Evolutionary conservation across 2,113 vertebrate species (phyloP).

Genomic region (Galeopterus variegatus): DNA sequence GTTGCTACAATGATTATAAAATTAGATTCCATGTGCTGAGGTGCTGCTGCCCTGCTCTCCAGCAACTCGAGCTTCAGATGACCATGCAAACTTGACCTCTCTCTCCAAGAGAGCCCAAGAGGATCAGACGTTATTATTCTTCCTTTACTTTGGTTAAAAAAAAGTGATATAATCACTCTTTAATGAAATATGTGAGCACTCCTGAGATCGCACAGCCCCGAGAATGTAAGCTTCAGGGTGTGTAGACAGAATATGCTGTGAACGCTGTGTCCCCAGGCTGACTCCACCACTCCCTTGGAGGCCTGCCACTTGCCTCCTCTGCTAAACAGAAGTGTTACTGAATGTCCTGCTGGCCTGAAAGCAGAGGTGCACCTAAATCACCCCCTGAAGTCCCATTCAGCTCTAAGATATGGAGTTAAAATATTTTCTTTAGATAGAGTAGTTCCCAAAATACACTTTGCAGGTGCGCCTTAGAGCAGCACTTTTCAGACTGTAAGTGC

Average conservation of each 20-base stretch:
- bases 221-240: not conserved
- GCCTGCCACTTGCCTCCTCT: rapidly evolving
- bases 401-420: not conserved
- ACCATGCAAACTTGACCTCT: rapidly evolving
- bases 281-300: not conserved
- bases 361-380: not conserved
- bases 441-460: not conserved
- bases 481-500: not conserved
- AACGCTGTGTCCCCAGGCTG: not conserved
- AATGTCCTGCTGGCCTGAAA: rapidly evolving
- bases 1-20: rapidly evolving
- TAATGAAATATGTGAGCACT: not conserved
- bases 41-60: no score
- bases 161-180: not conserved
- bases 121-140: not conserved
- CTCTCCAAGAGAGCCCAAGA: not conserved
- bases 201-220: not conserved
- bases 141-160: not conserved
- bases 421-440: not conserved
- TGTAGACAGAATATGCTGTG: not conserved
- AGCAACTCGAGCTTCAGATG: not conserved
- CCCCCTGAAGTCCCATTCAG: not conserved
- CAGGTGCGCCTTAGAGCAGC: not conserved
- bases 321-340: not conserved
- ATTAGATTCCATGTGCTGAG: rapidly evolving